A percentile compares a stretch with the other conserved stretches of the same genome.
phyloP scores from a whole-genome alignment of 2,113 vertebrate species.

The Oriolus oriolus region DNA sequence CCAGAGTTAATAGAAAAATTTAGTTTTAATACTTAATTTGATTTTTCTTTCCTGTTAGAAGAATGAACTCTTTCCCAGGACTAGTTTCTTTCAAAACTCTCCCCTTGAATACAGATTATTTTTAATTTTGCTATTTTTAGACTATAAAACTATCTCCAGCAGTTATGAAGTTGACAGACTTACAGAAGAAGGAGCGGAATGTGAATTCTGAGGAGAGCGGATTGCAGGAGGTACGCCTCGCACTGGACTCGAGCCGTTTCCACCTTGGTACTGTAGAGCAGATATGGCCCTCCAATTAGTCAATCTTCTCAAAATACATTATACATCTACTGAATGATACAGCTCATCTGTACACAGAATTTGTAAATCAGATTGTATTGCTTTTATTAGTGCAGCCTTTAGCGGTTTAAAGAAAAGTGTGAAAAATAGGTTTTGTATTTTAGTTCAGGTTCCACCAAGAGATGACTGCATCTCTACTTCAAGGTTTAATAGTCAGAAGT shows the following conservation, averaged over 20 bases:
- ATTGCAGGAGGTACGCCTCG: conserved; percentile 89
- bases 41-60: not conserved
- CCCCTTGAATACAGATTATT: not conserved
- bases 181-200: conserved; percentile 93
- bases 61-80: not conserved
- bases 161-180: conserved; percentile 44
- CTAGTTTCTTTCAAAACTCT: not conserved
- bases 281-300: not conserved
- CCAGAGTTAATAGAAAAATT: not conserved
- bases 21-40: not conserved
- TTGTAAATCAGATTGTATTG: not conserved
- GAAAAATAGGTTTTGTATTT: not conserved
- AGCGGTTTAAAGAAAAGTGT: not conserved
- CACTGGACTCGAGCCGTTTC: conserved; percentile 96
- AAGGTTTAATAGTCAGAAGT: not conserved
- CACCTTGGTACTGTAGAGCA: conserved; percentile 87
- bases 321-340: not conserved
- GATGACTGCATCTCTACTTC: not conserved
- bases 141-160: not conserved
- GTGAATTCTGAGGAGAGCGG: conserved; percentile 96
- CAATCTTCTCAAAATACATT: not conserved
- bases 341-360: not conserved
- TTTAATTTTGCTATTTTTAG: not conserved
- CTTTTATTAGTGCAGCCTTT: not conserved
- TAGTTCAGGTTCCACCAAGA: not conserved